These are phyloP conservation scores for Lytechinus variegatus DNA, from an alignment of 35 echinoderm and acorn worm species.

Conservation along the genomic window DNA sequence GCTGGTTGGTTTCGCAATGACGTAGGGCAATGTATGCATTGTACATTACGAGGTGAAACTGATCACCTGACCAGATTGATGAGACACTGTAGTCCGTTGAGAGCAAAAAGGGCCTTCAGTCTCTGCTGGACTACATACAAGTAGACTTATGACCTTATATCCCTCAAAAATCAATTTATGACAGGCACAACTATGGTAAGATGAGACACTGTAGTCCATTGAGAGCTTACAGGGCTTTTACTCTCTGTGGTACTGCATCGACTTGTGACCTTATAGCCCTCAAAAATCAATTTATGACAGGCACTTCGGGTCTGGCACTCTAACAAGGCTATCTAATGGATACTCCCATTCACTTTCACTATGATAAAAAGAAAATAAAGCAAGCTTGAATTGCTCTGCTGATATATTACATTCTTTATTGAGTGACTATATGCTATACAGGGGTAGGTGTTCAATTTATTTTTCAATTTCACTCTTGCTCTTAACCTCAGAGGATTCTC, in stretches of 20 bases:
- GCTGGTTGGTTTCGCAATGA: not conserved
- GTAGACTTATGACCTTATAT: not conserved
- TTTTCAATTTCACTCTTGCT: not conserved
- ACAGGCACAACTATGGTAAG: not conserved
- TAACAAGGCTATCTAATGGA: not conserved
- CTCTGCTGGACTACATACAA: not conserved
- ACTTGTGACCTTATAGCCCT: not conserved
- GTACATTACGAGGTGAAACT: not conserved
- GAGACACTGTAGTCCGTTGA: not conserved
- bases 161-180: not conserved
- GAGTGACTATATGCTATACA: not conserved
- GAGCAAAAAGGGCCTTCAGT: not conserved
- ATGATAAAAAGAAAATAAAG: not conserved
- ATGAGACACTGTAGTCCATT: not conserved
- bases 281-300: not conserved
- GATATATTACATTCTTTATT: not conserved
- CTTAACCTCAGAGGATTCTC: not conserved
- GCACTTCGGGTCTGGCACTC: not conserved
- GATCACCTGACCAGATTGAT: constrained; percentile 11
- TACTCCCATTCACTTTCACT: not conserved
- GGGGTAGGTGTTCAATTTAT: not conserved
- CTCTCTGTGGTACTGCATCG: not conserved
- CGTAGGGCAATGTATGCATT: not conserved
- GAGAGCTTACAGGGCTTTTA: not conserved
- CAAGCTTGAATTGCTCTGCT: not conserved